Conservation (phyloP, 2,113 vertebrate genomes). For the Tautogolabrus adspersus region DNA sequence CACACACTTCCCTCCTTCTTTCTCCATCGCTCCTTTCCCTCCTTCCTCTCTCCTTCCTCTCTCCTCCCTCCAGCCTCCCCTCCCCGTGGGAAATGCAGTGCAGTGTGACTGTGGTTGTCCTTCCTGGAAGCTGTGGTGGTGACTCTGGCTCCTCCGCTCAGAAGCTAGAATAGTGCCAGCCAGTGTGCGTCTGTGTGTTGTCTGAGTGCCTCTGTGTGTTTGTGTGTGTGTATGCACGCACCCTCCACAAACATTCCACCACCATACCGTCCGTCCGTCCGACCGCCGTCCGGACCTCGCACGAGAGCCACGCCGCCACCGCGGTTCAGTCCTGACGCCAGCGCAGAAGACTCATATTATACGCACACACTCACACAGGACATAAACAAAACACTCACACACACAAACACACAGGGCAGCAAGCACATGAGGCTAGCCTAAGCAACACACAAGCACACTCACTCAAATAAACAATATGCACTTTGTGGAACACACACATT, state of each 20-base stretch:
- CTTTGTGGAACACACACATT: conserved; percentile 77
- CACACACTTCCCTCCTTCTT: conserved; percentile 33
- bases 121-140: conserved; percentile 85
- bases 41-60: conserved; percentile 50
- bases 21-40: conserved; percentile 43
- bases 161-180: conserved; percentile 78
- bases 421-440: conserved; percentile 39
- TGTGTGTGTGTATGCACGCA: conserved; percentile 52
- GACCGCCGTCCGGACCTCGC: conserved; percentile 76
- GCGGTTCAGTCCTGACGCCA: conserved; percentile 78
- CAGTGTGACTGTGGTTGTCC: conserved; percentile 83
- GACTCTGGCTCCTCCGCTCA: conserved; percentile 74
- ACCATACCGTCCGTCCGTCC: conserved; percentile 77
- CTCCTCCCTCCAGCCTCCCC: conserved; percentile 51
- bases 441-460: conserved; percentile 69
- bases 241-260: conserved; percentile 79
- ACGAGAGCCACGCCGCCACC: conserved; percentile 78
- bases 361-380: conserved; percentile 37
- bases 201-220: conserved; percentile 25
- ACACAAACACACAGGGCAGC: conserved; percentile 37
- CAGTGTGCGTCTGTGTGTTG: conserved; percentile 51
- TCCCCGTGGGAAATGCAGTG: conserved; percentile 83
- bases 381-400: conserved; percentile 65
- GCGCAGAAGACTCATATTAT: conserved; percentile 67
- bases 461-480: conserved; percentile 75